Conservation (phyloP, 2,113 vertebrate species). For the Melanerpes aurifrons region DNA sequence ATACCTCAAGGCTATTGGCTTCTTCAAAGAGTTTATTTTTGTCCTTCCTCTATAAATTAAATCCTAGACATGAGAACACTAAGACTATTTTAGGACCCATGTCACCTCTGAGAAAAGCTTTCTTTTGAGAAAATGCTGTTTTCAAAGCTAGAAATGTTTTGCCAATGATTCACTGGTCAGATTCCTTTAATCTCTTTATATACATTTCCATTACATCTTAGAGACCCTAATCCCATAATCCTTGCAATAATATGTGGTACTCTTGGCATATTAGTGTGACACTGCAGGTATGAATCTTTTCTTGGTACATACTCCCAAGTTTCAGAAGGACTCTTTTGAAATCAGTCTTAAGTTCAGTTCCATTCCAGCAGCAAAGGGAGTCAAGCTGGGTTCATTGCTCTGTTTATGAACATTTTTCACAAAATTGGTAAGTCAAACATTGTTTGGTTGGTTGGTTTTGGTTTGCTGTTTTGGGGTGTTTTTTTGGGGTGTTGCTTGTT, state of each 20-base stretch:
- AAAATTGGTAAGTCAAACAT: background rate
- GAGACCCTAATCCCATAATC: background rate
- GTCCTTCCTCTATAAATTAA: background rate
- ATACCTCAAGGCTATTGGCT: background rate
- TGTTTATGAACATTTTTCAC: background rate
- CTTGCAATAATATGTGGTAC: background rate
- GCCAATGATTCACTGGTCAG: background rate
- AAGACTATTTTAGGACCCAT: background rate
- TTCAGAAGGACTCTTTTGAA: background rate
- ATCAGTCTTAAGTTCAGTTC: background rate
- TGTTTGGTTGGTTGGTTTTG: background rate
- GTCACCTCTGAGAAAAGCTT: background rate
- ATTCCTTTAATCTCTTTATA: background rate
- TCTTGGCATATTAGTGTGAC: background rate
- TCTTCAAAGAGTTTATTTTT: background rate
- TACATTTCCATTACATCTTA: background rate
- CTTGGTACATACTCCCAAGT: background rate
- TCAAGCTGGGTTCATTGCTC: background rate
- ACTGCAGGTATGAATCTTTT: background rate
- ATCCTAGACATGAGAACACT: background rate
- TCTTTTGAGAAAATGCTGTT: background rate
- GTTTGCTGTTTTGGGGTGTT: no score
- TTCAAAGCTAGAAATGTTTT: conserved; percentile 3
- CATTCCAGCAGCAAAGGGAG: background rate
- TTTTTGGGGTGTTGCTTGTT: no score